phyloP scores from a whole-genome alignment of 1,140 invertebrate species.

The Drosophila orena region DNA sequence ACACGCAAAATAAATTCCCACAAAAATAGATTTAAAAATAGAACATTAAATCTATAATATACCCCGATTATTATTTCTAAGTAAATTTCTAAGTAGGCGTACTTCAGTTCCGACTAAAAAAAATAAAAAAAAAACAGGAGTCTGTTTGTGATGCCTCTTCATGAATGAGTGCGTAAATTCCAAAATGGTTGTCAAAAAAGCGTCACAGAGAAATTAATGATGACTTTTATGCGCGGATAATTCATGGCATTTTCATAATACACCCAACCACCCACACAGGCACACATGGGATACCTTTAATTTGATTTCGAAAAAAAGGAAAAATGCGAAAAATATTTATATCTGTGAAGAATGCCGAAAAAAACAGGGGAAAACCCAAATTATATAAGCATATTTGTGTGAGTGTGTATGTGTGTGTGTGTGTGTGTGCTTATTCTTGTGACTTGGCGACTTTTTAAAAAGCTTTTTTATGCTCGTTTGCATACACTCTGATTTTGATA shows the following conservation, averaged over 20 bases:
- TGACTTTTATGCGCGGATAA: conserved; percentile 81
- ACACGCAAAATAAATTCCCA: too few species aligned
- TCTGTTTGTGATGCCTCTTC: conserved; percentile 37
- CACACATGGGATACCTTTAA: conserved; percentile 66
- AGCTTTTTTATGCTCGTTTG: conserved; percentile 79
- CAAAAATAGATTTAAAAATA: conserved; percentile 2
- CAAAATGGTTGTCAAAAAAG: conserved; percentile 77
- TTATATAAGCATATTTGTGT: background rate
- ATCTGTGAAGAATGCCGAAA: conserved; percentile 57
- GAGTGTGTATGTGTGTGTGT: background rate
- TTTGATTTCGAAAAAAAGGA: conserved; percentile 72
- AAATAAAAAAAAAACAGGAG: conserved; percentile 12
- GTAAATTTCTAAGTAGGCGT: conserved; percentile 19
- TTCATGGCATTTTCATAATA: conserved; percentile 82
- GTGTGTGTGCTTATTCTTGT: conserved; percentile 28
- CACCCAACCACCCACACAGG: conserved; percentile 48
- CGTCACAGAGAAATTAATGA: conserved; percentile 81
- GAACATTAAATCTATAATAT: conserved; percentile 7
- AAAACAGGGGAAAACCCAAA: conserved; percentile 21
- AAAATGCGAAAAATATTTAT: conserved; percentile 58
- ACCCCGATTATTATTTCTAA: background rate
- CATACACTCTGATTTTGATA: conserved; percentile 67
- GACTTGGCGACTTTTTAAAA: conserved; percentile 67
- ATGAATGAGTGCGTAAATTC: conserved; percentile 80
- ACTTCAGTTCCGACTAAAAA: background rate